These are phyloP conservation scores for Melanophora roralis DNA, from an alignment of 2,888 invertebrate genomes.

Conservation along the genomic window DNA sequence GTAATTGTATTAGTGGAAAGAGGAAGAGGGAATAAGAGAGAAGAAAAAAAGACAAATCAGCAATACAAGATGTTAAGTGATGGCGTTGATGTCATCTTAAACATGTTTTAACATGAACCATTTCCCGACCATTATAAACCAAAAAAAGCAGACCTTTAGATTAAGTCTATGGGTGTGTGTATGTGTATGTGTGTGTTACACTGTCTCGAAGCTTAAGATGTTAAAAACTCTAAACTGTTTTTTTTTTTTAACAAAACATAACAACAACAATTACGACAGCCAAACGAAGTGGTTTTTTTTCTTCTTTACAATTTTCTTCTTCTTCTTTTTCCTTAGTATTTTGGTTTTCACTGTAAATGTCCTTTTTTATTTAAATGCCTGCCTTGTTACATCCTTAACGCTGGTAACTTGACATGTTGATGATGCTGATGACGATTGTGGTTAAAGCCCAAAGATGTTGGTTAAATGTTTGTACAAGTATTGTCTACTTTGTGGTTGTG, in stretches of 20 bases:
- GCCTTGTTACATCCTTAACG: neutral
- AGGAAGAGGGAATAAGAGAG: neutral
- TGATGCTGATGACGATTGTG: neutral
- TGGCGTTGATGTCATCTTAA: neutral
- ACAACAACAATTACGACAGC: constrained; percentile 1
- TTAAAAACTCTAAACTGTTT: constrained; percentile 36
- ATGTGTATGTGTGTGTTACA: too few species aligned
- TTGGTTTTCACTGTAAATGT: constrained; percentile 25
- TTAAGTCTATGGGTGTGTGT: too few species aligned
- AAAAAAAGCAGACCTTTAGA: neutral
- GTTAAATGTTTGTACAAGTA: neutral
- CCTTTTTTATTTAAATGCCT: neutral
- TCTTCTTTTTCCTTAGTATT: too few species aligned
- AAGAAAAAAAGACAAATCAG: constrained; percentile 14
- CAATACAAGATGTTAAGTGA: constrained; percentile 6
- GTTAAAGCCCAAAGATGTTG: too few species aligned
- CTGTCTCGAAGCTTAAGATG: neutral
- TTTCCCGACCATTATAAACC: constrained; percentile 16
- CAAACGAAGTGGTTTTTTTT: constrained; percentile 1
- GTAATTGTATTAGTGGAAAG: too few species aligned
- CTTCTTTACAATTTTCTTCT: too few species aligned
- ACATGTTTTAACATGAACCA: constrained; percentile 15
- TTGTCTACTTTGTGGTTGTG: neutral
- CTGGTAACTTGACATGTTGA: constrained; percentile 19
- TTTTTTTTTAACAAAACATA: too few species aligned